Evolutionary conservation across 2,888 invertebrate genomes (phyloP).

Genomic region (Iphiclides podalirius): DNA sequence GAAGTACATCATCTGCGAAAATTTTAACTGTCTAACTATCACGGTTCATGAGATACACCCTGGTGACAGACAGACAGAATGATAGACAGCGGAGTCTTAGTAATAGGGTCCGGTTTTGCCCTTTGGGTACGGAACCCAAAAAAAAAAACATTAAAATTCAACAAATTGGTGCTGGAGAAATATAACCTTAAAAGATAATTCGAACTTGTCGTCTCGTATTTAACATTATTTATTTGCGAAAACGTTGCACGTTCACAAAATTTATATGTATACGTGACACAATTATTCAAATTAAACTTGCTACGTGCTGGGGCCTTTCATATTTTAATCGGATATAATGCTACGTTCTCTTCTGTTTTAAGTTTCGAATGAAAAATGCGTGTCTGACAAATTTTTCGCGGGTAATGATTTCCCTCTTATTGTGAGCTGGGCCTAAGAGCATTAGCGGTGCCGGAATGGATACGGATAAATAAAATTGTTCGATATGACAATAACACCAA

Average conservation of each 20-base stretch:
- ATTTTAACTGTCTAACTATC: no score
- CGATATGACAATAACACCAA: neutral
- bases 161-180: slow-evolving; percentile 2
- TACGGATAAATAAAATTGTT: neutral
- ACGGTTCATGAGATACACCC: no score
- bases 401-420: neutral
- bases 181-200: slow-evolving; percentile 12
- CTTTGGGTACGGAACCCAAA: no score
- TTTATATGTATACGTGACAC: slow-evolving; percentile 59
- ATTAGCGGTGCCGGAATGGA: neutral
- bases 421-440: no score
- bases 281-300: slow-evolving; percentile 56
- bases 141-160: neutral
- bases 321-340: slow-evolving; percentile 51
- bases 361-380: neutral
- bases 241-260: slow-evolving; percentile 57
- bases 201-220: slow-evolving; percentile 33
- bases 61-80: no score
- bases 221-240: slow-evolving; percentile 55
- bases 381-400: neutral
- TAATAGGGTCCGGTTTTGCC: no score
- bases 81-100: no score
- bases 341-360: slow-evolving; percentile 13
- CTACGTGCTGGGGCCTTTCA: slow-evolving; percentile 46
- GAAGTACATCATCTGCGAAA: no score